Evolutionary conservation across 2,888 invertebrate species (phyloP).

Genomic region (Drosophila demipolita): DNA sequence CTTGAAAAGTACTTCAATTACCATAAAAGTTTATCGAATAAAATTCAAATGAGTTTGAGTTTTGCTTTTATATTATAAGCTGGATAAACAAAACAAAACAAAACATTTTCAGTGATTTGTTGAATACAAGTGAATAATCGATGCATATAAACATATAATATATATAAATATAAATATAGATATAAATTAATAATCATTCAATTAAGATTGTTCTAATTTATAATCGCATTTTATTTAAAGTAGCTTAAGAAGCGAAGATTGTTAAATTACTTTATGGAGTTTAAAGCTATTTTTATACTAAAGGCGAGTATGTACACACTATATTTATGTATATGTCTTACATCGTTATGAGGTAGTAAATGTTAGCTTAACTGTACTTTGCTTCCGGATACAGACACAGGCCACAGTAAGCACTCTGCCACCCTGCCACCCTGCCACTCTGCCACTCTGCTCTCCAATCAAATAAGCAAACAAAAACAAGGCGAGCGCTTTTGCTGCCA

Average conservation of each 20-base stretch:
- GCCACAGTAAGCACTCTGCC: slow-evolving; percentile 8
- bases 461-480: slow-evolving; percentile 61
- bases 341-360: slow-evolving; percentile 24
- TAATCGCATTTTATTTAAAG: neutral
- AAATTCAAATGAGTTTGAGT: neutral
- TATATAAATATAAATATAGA: no score
- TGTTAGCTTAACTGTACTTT: slow-evolving; percentile 50
- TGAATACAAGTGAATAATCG: neutral
- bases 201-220: neutral
- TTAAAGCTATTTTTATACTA: slow-evolving; percentile 15
- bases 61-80: neutral
- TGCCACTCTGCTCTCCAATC: slow-evolving; percentile 54
- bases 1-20: neutral
- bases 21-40: neutral
- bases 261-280: neutral
- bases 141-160: no score
- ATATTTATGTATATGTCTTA: slow-evolving; percentile 1
- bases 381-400: slow-evolving; percentile 49
- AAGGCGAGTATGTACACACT: slow-evolving; percentile 1
- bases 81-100: neutral
- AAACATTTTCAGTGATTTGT: neutral
- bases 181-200: no score
- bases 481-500: slow-evolving; percentile 31
- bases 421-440: slow-evolving; percentile 16
- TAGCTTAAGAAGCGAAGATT: neutral